phyloP scores from a whole-genome alignment of 2,888 invertebrate genomes.

The Hirtodrosophila cameraria region DNA sequence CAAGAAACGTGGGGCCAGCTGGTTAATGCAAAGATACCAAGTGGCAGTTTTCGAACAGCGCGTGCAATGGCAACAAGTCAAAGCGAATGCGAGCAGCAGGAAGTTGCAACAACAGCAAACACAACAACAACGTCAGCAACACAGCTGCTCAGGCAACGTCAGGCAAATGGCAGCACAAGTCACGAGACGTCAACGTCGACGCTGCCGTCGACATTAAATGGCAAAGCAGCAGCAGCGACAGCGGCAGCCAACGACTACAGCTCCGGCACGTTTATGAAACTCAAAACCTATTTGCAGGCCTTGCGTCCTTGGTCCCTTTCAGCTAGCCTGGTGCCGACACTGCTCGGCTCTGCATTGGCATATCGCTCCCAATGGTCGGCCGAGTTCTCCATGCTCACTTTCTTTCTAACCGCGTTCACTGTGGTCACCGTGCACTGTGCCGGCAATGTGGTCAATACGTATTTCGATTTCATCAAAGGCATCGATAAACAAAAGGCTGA shows the following conservation, averaged over 20 bases:
- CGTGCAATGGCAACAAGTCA: slow-evolving; percentile 69
- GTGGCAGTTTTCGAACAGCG: slow-evolving; percentile 36
- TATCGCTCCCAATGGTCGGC: slow-evolving; percentile 91
- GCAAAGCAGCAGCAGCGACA: slow-evolving; percentile 31
- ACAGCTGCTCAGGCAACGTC: slow-evolving; percentile 40
- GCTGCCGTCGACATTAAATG: slow-evolving; percentile 26
- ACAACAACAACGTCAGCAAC: slow-evolving; percentile 13
- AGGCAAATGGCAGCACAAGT: slow-evolving; percentile 46
- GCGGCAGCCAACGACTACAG: slow-evolving; percentile 22
- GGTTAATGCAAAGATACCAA: slow-evolving; percentile 48
- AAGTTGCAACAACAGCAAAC: slow-evolving; percentile 27
- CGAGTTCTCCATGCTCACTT: slow-evolving; percentile 91
- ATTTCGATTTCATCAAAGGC: slow-evolving; percentile 96
- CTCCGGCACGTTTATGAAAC: slow-evolving; percentile 89
- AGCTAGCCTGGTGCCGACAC: slow-evolving; percentile 95
- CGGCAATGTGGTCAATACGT: slow-evolving; percentile 98
- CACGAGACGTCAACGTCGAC: slow-evolving; percentile 17
- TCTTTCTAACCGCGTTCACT: slow-evolving; percentile 93
- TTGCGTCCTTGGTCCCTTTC: slow-evolving; percentile 97
- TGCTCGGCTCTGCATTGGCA: slow-evolving; percentile 94
- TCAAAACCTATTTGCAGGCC: slow-evolving; percentile 94
- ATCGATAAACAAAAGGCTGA: slow-evolving; percentile 97
- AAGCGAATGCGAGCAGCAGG: slow-evolving; percentile 38
- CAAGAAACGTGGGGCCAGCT: slow-evolving; percentile 25
- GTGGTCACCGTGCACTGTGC: slow-evolving; percentile 97